phyloP scores from a whole-genome alignment of 2,888 invertebrate genomes.

The Aphodius granarius region DNA sequence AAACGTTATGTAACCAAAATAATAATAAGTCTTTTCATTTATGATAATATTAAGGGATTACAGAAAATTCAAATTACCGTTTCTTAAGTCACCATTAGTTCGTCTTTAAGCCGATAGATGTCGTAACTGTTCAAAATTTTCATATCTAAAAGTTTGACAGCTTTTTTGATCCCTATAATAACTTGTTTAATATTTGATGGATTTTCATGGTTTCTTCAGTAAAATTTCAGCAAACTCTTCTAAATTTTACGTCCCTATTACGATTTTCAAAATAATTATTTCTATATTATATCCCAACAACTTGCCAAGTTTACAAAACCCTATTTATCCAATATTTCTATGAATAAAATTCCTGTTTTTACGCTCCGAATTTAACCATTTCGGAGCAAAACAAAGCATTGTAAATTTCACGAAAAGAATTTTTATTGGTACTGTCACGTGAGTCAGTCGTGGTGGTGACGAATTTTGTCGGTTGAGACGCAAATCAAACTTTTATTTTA shows the following conservation, averaged over 20 bases:
- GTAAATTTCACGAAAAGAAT: not conserved
- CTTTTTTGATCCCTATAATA: too few relatives aligned
- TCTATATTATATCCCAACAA: too few relatives aligned
- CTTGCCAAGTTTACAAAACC: too few relatives aligned
- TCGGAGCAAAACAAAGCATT: not conserved
- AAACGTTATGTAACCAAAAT: not conserved
- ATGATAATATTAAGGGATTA: not conserved
- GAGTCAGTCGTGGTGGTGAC: not conserved
- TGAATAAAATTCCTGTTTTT: not conserved
- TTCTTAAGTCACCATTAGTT: not conserved
- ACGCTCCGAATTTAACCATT: not conserved
- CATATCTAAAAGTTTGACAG: too few relatives aligned
- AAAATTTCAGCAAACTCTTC: too few relatives aligned
- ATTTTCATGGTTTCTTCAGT: too few relatives aligned
- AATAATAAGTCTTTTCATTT: not conserved
- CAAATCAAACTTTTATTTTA: not conserved
- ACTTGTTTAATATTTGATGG: too few relatives aligned
- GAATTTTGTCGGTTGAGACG: not conserved
- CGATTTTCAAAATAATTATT: too few relatives aligned
- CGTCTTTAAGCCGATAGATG: not conserved
- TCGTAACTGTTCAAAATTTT: not conserved
- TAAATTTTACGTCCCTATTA: too few relatives aligned
- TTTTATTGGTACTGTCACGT: not conserved
- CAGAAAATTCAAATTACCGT: not conserved
- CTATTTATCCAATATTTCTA: too few relatives aligned